Conservation (phyloP, 1,140 invertebrate genomes). For the Megalopta genalis region DNA sequence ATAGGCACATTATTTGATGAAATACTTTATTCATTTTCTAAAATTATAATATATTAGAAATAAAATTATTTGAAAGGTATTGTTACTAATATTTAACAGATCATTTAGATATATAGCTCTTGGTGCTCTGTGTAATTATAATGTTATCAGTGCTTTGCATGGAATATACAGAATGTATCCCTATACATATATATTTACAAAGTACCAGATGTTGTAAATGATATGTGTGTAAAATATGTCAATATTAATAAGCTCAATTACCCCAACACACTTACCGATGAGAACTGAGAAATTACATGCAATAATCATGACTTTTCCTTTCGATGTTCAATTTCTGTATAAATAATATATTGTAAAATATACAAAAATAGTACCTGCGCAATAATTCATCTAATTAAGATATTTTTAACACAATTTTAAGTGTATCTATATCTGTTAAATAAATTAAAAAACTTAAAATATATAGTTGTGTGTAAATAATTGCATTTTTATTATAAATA, state of each 20-base stretch:
- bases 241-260: background rate
- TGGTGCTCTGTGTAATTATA: slow-evolving; percentile 5
- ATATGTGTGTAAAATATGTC: background rate
- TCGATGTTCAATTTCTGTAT: slow-evolving; percentile 7
- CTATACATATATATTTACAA: background rate
- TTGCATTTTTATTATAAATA: too few relatives aligned
- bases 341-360: slow-evolving; percentile 19
- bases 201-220: slow-evolving; percentile 2
- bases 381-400: slow-evolving; percentile 26
- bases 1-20: background rate
- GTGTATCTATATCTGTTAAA: slow-evolving; percentile 6
- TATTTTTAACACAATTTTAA: slow-evolving; percentile 27
- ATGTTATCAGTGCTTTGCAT: slow-evolving; percentile 6
- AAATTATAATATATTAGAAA: background rate
- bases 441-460: slow-evolving; percentile 1
- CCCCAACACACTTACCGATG: background rate
- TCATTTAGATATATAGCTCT: slow-evolving; percentile 10
- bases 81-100: background rate
- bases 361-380: slow-evolving; percentile 43
- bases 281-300: background rate
- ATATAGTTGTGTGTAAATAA: background rate
- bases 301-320: slow-evolving; percentile 1
- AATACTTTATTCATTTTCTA: background rate
- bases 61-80: background rate
- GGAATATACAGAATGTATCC: background rate